phyloP scores from a whole-genome alignment of 1,140 invertebrate genomes.

The Vanessa atalanta region DNA sequence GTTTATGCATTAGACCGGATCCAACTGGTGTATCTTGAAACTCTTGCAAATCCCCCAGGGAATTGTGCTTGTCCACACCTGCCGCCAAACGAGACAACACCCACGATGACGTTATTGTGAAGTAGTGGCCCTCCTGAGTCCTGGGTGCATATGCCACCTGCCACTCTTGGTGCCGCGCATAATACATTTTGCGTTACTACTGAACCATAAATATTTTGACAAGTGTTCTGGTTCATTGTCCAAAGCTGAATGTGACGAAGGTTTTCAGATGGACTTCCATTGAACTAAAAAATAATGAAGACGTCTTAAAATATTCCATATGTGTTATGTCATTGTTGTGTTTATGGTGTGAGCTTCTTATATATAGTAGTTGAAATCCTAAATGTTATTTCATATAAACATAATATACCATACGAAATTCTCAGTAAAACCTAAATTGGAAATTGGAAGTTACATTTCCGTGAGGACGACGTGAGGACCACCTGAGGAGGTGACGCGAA shows the following conservation, averaged over 20 bases:
- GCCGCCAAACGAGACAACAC: conserved; percentile 27
- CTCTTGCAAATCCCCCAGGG: conserved; percentile 30
- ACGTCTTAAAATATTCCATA: too few species aligned
- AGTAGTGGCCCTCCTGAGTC: conserved; percentile 32
- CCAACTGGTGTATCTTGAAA: conserved; percentile 29
- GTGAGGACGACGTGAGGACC: too few species aligned
- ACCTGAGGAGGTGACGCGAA: too few species aligned
- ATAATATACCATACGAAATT: too few species aligned
- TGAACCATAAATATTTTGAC: conserved; percentile 15
- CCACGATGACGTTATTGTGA: conserved; percentile 31
- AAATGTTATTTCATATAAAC: too few species aligned
- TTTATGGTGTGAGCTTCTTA: too few species aligned
- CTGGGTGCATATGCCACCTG: conserved; percentile 18
- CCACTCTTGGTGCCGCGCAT: conserved; percentile 15
- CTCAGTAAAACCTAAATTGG: too few species aligned
- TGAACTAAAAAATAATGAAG: too few species aligned
- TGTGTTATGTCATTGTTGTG: too few species aligned
- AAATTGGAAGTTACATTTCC: too few species aligned
- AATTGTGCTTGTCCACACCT: conserved; percentile 24
- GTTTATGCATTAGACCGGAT: conserved; percentile 11
- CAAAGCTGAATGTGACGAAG: conserved; percentile 32
- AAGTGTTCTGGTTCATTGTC: conserved; percentile 17
- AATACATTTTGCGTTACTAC: conserved; percentile 15
- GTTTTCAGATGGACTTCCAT: conserved; percentile 20
- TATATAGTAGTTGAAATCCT: too few species aligned